These are phyloP conservation scores for Phocoena phocoena DNA, from an alignment of 2,113 vertebrate genomes.

Conservation along the genomic window DNA sequence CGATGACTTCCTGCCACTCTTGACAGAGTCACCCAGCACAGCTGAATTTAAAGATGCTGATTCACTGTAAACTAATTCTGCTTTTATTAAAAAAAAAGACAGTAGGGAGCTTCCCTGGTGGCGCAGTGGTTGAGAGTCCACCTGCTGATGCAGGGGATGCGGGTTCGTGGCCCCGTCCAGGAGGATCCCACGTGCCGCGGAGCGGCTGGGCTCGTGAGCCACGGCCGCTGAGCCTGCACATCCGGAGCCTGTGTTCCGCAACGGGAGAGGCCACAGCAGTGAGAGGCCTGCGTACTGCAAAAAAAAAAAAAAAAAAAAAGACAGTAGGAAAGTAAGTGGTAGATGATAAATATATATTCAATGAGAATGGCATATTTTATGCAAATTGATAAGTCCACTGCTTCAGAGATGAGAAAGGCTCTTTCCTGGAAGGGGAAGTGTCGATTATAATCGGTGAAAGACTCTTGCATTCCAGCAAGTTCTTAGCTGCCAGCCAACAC, in stretches of 20 bases:
- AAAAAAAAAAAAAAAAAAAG: not conserved
- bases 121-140: too few relatives aligned
- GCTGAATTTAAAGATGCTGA: slow-evolving; percentile 48
- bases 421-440: slow-evolving; percentile 53
- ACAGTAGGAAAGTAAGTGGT: slow-evolving; percentile 39
- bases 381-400: slow-evolving; percentile 55
- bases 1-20: not conserved
- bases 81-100: not conserved
- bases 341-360: slow-evolving; percentile 45
- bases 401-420: slow-evolving; percentile 45
- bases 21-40: not conserved
- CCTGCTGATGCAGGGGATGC: too few relatives aligned
- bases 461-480: slow-evolving; percentile 43
- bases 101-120: not conserved
- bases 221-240: too few relatives aligned
- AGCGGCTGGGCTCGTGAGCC: too few relatives aligned
- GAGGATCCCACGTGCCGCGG: too few relatives aligned
- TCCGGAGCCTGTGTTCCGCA: too few relatives aligned
- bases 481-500: slow-evolving; percentile 65
- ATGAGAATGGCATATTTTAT: slow-evolving; percentile 58
- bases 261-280: too few relatives aligned
- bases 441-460: slow-evolving; percentile 43
- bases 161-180: too few relatives aligned
- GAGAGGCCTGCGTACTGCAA: too few relatives aligned
- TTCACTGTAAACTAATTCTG: slow-evolving; percentile 23